Conservation (phyloP, 1,140 invertebrate species). For the Vanessa tameamea region DNA sequence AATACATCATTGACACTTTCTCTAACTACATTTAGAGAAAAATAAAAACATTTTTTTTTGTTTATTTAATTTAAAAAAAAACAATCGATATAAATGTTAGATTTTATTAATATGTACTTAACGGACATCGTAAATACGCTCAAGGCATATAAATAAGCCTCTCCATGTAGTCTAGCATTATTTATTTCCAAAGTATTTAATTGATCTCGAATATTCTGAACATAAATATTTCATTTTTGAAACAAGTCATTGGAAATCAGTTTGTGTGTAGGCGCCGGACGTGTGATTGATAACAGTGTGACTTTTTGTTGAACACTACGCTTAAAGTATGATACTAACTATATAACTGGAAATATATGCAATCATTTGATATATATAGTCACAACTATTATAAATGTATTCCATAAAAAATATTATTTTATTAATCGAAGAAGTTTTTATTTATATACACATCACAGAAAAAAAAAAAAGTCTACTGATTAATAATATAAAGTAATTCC, state of each 20-base stretch:
- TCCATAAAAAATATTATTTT: not conserved
- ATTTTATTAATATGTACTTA: too few species aligned
- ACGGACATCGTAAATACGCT: not conserved
- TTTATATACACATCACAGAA: too few species aligned
- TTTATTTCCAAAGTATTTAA: not conserved
- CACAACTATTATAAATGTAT: not conserved
- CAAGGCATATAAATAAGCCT: not conserved
- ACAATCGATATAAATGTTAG: too few species aligned
- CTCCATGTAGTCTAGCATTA: not conserved
- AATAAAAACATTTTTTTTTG: not conserved
- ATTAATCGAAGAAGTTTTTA: too few species aligned
- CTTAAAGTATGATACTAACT: not conserved
- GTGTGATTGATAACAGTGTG: constrained; percentile 26
- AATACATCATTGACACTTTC: not conserved
- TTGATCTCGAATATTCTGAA: not conserved
- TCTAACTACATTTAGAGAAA: not conserved
- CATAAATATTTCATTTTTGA: constrained; percentile 11
- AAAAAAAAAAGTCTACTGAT: too few species aligned
- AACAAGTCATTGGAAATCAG: constrained; percentile 11
- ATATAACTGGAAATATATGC: not conserved
- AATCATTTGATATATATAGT: too few species aligned
- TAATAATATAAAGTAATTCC: too few species aligned
- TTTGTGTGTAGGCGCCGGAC: constrained; percentile 34
- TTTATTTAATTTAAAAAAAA: too few species aligned
- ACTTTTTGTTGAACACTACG: not conserved